Conservation (phyloP, 2,888 invertebrate genomes). For the Thereva unica region DNA sequence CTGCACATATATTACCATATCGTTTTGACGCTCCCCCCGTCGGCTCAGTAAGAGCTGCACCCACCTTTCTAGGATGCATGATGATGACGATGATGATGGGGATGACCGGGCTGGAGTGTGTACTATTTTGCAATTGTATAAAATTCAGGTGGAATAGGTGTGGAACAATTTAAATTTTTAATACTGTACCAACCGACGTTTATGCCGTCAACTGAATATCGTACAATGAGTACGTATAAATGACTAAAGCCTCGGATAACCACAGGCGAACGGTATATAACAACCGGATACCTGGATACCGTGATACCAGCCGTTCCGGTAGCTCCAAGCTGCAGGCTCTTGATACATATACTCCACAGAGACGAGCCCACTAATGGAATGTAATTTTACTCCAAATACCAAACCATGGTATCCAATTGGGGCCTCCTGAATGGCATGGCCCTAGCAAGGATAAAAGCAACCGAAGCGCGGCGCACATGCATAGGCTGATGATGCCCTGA, state of each 20-base stretch:
- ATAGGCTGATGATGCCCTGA: conserved; percentile 26
- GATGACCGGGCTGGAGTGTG: no score
- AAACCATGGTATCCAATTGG: conserved; percentile 20
- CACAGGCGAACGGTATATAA: not conserved
- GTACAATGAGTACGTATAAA: conserved; percentile 13
- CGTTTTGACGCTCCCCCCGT: not conserved
- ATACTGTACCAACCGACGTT: conserved; percentile 19
- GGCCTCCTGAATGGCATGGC: not conserved
- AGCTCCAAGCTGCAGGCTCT: conserved; percentile 11
- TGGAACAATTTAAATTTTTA: conserved; percentile 34
- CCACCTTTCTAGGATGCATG: conserved; percentile 1
- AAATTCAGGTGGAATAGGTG: conserved; percentile 2
- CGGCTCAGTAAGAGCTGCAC: not conserved
- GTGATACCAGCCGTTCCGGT: not conserved
- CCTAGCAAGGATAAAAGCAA: conserved; percentile 16
- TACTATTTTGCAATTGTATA: not conserved
- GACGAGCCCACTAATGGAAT: conserved; percentile 32
- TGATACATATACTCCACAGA: conserved; percentile 20
- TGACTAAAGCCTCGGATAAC: conserved; percentile 16
- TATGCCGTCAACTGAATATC: conserved; percentile 30
- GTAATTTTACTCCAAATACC: conserved; percentile 34
- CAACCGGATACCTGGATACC: not conserved
- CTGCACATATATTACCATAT: conserved; percentile 9
- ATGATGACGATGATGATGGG: no score
- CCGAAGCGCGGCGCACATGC: conserved; percentile 9